phyloP scores from a whole-genome alignment of 64 coral and sea anemone species.

The Porites lutea region DNA sequence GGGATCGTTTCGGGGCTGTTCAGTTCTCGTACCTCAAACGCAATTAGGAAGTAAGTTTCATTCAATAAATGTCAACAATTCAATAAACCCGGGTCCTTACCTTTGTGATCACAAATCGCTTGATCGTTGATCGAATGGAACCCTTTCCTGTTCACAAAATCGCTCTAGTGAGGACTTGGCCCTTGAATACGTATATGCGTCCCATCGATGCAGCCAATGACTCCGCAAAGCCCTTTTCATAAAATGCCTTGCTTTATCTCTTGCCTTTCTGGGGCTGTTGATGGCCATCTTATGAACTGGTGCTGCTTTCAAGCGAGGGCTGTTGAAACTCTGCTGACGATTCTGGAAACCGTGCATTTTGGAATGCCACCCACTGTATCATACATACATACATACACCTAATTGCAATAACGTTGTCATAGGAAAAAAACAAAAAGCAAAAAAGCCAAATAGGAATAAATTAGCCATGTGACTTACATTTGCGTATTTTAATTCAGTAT shows the following conservation, averaged over 20 bases:
- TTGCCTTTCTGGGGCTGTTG: neutral
- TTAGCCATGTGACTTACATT: too few relatives aligned
- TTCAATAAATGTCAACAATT: neutral
- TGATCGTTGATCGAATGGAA: conserved; percentile 37
- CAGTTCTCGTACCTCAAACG: too few relatives aligned
- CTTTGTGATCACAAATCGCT: conserved; percentile 43
- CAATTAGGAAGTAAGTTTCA: neutral
- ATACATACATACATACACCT: too few relatives aligned
- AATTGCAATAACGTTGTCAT: too few relatives aligned
- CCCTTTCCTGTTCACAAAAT: conserved; percentile 25
- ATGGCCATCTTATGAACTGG: conserved; percentile 22
- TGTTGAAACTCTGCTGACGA: neutral
- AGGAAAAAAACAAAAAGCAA: too few relatives aligned
- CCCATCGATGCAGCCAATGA: too few relatives aligned
- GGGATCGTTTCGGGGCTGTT: too few relatives aligned
- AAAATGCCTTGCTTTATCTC: neutral
- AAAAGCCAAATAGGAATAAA: too few relatives aligned
- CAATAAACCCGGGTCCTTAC: neutral
- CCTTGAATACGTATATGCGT: neutral
- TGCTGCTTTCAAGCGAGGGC: neutral
- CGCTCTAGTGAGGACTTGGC: conserved; percentile 8
- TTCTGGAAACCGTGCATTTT: conserved; percentile 20
- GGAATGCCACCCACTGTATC: conserved; percentile 31
- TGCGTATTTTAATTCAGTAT: too few relatives aligned
- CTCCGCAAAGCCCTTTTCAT: neutral